Conservation (phyloP, 37 sponge, comb jelly and placozoan species). For the Oopsacas minuta region DNA sequence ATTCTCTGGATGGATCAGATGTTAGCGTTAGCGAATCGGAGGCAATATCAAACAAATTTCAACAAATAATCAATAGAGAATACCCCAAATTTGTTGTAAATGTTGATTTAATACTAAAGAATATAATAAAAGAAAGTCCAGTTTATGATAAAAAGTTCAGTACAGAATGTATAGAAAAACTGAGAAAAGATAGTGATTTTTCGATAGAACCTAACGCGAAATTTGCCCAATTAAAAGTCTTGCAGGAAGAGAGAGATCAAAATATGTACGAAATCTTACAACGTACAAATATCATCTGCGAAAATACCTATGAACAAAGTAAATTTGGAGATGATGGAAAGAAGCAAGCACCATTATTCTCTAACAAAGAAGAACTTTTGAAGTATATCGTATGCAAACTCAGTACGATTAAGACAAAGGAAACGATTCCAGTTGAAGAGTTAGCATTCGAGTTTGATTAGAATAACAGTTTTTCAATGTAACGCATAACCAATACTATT, state of each 20-base stretch:
- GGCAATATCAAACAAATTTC: background rate
- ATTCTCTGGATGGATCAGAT: too few relatives aligned
- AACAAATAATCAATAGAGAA: background rate
- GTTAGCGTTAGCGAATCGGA: too few relatives aligned
- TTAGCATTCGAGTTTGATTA: background rate
- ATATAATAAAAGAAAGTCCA: background rate
- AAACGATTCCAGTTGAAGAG: background rate
- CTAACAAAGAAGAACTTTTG: background rate
- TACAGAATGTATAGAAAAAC: background rate
- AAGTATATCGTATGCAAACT: background rate
- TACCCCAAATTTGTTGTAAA: background rate
- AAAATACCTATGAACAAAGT: background rate
- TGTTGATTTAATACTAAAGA: background rate
- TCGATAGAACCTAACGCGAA: background rate
- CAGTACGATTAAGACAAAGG: background rate
- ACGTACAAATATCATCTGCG: background rate
- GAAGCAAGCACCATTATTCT: background rate
- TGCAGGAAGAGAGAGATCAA: background rate
- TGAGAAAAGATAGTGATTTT: background rate
- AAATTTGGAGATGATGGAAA: background rate
- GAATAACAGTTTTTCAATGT: too few relatives aligned
- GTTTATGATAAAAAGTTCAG: conserved; percentile 9
- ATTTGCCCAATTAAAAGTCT: background rate
- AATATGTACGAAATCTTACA: background rate
- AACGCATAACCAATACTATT: too few relatives aligned